phyloP scores from a whole-genome alignment of 2,888 invertebrate species.

The Mimumesa dahlbomi region DNA sequence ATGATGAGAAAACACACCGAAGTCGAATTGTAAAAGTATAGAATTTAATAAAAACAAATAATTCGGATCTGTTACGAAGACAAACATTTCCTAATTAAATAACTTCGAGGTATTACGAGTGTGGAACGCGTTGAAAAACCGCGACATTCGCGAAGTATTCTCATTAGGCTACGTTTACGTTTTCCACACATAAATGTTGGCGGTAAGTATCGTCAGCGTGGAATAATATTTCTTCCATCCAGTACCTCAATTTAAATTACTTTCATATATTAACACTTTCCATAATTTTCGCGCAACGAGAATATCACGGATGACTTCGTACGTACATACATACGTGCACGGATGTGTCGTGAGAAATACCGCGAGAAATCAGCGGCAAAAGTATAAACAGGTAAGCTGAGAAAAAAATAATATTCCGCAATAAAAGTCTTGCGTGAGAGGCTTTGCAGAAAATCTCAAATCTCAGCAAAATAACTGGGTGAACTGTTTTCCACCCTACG shows the following conservation, averaged over 20 bases:
- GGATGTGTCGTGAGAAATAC: not conserved
- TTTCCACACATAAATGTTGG: no score
- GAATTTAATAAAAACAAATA: no score
- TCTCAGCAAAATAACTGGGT: constrained; percentile 32
- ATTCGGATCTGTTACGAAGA: no score
- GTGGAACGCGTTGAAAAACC: no score
- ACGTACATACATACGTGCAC: no score
- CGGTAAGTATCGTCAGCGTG: not conserved
- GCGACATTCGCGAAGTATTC: no score
- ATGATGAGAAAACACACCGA: no score
- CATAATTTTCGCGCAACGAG: not conserved
- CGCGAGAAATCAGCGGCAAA: not conserved
- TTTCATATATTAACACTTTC: not conserved
- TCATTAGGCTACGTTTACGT: no score
- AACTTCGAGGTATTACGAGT: no score
- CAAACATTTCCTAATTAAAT: no score
- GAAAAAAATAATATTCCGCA: constrained; percentile 16
- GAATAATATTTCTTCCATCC: not conserved
- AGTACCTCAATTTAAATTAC: not conserved
- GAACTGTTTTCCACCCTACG: constrained; percentile 22
- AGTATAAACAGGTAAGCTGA: not conserved
- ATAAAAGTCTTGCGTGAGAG: not conserved
- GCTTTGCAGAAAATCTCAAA: constrained; percentile 27
- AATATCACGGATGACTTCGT: not conserved
- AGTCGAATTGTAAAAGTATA: no score